A percentile compares a stretch with the other conserved stretches of the same genome.
Evolutionary conservation across 2,113 vertebrate species (phyloP).

Genomic region (Mungos mungo): DNA sequence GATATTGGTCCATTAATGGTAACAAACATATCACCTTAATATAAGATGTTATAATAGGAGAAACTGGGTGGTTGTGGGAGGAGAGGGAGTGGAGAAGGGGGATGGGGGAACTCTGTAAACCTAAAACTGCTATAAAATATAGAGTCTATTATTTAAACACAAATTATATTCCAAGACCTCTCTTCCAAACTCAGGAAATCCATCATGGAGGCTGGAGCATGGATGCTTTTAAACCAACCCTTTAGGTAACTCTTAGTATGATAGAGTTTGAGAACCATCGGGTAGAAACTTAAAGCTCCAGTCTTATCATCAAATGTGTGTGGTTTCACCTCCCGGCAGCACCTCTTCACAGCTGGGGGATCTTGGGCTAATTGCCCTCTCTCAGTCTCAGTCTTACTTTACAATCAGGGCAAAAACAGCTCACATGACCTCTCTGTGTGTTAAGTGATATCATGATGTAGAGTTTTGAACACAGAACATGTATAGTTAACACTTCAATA

Average conservation of each 20-base stretch:
- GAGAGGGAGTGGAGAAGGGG: background rate
- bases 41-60: background rate
- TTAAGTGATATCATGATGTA: background rate
- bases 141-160: background rate
- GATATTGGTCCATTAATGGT: background rate
- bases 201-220: background rate
- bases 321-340: background rate
- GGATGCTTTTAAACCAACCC: background rate
- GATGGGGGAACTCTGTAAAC: background rate
- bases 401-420: background rate
- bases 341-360: background rate
- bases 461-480: background rate
- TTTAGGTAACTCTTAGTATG: background rate
- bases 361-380: background rate
- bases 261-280: background rate
- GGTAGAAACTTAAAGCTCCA: background rate
- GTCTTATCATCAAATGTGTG: background rate
- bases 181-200: background rate
- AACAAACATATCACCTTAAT: background rate
- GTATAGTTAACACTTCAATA: background rate
- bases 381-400: background rate
- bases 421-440: background rate
- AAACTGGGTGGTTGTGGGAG: background rate
- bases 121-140: background rate
- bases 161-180: background rate